phyloP scores from a whole-genome alignment of 2,888 invertebrate genomes.

The Philopedon plagiatum region DNA sequence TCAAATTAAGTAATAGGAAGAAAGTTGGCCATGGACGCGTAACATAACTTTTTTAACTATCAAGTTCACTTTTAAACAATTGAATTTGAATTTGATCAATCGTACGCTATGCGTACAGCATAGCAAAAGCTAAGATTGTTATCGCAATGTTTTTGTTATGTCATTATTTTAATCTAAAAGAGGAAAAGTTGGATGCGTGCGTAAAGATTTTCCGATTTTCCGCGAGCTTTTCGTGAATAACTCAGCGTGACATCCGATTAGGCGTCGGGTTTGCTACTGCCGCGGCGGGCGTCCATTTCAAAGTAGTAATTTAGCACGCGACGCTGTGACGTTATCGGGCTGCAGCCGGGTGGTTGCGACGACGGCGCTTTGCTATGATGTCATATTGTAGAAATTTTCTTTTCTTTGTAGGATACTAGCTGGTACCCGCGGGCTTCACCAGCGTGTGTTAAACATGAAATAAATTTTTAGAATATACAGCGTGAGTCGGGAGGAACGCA shows the following conservation, averaged over 20 bases:
- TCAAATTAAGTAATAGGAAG: constrained; percentile 29
- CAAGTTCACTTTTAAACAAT: constrained; percentile 22
- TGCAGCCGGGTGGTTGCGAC: constrained; percentile 34
- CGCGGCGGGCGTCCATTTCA: constrained; percentile 29
- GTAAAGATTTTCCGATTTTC: not conserved
- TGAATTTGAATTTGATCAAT: constrained; percentile 17
- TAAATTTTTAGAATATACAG: too few relatives aligned
- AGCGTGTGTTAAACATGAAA: too few relatives aligned
- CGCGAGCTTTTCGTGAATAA: not conserved
- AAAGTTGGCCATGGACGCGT: constrained; percentile 37
- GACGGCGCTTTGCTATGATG: constrained; percentile 1
- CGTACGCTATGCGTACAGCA: not conserved
- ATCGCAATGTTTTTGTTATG: not conserved
- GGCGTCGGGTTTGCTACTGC: constrained; percentile 37
- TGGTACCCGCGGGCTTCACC: too few relatives aligned
- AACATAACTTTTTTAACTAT: constrained; percentile 20
- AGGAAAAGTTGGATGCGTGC: not conserved
- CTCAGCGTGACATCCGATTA: constrained; percentile 12
- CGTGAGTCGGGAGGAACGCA: too few relatives aligned
- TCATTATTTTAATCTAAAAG: constrained; percentile 4
- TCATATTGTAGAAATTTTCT: not conserved
- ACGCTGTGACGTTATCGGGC: constrained; percentile 41
- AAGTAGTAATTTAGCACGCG: constrained; percentile 41
- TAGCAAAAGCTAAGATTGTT: constrained; percentile 7
- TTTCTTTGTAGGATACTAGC: too few relatives aligned